Conservation (phyloP, 2,888 invertebrate species). For the Orthonevra nobilis region DNA sequence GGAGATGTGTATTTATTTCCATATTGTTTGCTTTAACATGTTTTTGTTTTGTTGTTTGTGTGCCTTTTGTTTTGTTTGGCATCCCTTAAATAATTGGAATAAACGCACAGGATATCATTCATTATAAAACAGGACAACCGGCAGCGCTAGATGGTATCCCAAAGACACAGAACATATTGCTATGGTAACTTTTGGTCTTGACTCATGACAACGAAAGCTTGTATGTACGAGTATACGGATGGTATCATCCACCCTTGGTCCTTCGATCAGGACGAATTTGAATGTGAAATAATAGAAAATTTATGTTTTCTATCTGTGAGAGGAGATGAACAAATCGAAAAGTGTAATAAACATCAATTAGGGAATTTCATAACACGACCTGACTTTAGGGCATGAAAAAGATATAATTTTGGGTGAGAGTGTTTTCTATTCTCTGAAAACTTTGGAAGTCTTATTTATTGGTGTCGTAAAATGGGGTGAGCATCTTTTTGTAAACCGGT, state of each 20-base stretch:
- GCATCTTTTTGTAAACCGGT: too few species aligned
- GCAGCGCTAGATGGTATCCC: conserved; percentile 4
- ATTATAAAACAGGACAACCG: conserved; percentile 59
- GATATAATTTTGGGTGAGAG: conserved; percentile 59
- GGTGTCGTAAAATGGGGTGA: too few species aligned
- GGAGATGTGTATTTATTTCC: conserved; percentile 46
- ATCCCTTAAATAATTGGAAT: conserved; percentile 68
- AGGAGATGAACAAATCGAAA: conserved; percentile 59
- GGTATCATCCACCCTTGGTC: not conserved
- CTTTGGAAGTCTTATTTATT: conserved; percentile 37
- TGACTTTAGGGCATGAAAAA: conserved; percentile 58
- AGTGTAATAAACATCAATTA: conserved; percentile 70
- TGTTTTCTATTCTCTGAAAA: conserved; percentile 34
- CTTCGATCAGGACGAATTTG: conserved; percentile 41
- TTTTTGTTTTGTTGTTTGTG: conserved; percentile 54
- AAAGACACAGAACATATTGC: conserved; percentile 42
- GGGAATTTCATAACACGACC: conserved; percentile 63
- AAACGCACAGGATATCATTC: conserved; percentile 67
- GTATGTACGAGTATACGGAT: too few species aligned
- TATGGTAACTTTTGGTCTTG: conserved; percentile 57
- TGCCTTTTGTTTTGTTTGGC: conserved; percentile 65
- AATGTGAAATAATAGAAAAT: conserved; percentile 10
- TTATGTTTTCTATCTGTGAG: not conserved
- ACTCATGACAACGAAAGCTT: conserved; percentile 25
- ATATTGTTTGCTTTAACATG: conserved; percentile 52